Evolutionary conservation across 2,888 invertebrate genomes (phyloP).

Genomic region (Himalopsyche kuldschensis): DNA sequence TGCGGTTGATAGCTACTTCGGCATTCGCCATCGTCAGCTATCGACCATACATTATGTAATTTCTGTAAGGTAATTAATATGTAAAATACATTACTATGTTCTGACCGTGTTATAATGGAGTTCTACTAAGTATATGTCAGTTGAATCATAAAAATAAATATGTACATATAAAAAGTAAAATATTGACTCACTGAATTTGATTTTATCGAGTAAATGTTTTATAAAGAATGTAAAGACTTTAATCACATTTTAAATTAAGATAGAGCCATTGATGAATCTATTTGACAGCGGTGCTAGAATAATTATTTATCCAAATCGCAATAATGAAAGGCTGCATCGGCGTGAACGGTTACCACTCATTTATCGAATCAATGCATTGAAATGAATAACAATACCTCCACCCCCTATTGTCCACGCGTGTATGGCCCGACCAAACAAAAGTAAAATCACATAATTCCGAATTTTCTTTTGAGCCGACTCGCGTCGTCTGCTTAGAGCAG

Average conservation of each 20-base stretch:
- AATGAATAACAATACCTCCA: not conserved
- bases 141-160: too few species aligned
- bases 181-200: too few species aligned
- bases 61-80: too few species aligned
- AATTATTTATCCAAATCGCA: not conserved
- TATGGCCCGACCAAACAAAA: not conserved
- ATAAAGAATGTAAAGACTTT: not conserved
- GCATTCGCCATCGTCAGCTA: too few species aligned
- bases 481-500: slow-evolving; percentile 16
- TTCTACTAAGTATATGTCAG: too few species aligned
- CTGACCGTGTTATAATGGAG: too few species aligned
- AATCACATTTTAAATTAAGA: not conserved
- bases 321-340: not conserved
- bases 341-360: not conserved
- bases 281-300: not conserved
- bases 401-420: not conserved
- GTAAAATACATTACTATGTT: too few species aligned
- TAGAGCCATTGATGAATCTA: not conserved
- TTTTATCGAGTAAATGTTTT: too few species aligned
- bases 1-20: too few species aligned
- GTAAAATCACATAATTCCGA: slow-evolving; percentile 21
- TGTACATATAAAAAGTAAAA: too few species aligned
- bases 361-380: not conserved
- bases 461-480: slow-evolving; percentile 7
- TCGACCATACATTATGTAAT: too few species aligned